Percentiles rank a stretch among this genome's conserved stretches.
These are phyloP conservation scores for Camptogramma bilineatum DNA, from an alignment of 2,888 invertebrate species.

Conservation along the genomic window DNA sequence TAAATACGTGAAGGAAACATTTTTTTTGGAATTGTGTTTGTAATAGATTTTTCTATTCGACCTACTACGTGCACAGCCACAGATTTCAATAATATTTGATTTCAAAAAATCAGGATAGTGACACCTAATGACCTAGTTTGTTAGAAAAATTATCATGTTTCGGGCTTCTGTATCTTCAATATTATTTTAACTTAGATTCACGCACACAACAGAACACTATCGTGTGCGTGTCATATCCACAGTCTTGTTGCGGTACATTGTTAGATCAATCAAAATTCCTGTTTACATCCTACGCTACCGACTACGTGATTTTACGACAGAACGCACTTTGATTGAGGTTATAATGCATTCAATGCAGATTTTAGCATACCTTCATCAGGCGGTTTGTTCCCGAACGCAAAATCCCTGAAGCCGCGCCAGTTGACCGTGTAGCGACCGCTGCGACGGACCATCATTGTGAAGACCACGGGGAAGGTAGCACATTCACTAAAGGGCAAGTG, in stretches of 20 bases:
- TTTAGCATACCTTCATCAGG: conserved; percentile 75
- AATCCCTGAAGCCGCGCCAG: conserved; percentile 82
- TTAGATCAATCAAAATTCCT: conserved; percentile 31
- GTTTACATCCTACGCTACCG: conserved; percentile 12
- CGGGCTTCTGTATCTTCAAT: not conserved
- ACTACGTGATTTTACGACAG: conserved; percentile 8
- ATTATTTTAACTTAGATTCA: not conserved
- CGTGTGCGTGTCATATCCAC: conserved; percentile 21
- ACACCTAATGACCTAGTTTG: no score
- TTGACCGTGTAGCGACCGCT: conserved; percentile 83
- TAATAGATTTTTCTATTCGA: no score
- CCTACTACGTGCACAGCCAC: no score
- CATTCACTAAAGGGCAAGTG: conserved; percentile 55
- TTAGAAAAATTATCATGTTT: no score
- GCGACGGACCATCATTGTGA: conserved; percentile 80
- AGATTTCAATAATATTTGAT: no score
- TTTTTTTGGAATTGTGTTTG: no score
- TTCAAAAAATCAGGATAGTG: no score
- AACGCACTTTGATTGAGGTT: conserved; percentile 57
- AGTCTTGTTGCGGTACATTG: conserved; percentile 17
- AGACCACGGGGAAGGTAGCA: conserved; percentile 40
- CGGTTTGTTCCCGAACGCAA: conserved; percentile 77
- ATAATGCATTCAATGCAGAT: conserved; percentile 44
- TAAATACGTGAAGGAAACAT: no score
- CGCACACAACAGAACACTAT: not conserved